phyloP scores from a whole-genome alignment of 2,888 invertebrate genomes.

The Polydrusus cervinus region DNA sequence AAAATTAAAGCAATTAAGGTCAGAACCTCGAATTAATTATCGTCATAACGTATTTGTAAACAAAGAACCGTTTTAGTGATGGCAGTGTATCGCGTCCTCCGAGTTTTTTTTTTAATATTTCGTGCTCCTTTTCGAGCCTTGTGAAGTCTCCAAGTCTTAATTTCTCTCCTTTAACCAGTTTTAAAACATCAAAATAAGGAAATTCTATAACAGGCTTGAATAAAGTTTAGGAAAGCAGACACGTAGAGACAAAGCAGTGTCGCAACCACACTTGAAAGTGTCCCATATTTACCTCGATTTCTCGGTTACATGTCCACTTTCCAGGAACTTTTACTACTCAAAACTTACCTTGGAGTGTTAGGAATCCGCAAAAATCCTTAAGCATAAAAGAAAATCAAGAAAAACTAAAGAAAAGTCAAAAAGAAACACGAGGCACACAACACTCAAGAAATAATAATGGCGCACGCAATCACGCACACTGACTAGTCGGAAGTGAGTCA shows the following conservation, averaged over 20 bases:
- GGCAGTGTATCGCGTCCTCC: conserved; percentile 21
- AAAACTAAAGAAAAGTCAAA: conserved; percentile 50
- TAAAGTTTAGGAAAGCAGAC: conserved; percentile 30
- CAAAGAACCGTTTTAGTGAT: conserved; percentile 38
- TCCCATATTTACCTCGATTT: conserved; percentile 52
- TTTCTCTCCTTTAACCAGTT: background rate
- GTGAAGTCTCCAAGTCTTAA: background rate
- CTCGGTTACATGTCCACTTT: conserved; percentile 21
- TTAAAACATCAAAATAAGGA: background rate
- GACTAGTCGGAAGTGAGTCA: conserved; percentile 50
- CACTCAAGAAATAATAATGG: conserved; percentile 50
- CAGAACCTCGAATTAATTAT: conserved; percentile 23
- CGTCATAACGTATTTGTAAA: conserved; percentile 34
- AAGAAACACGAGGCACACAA: conserved; percentile 53
- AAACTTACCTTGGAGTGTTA: conserved; percentile 46
- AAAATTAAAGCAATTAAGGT: conserved; percentile 21
- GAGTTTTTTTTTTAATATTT: background rate
- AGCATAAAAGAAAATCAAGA: conserved; percentile 43
- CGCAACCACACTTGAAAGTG: conserved; percentile 51
- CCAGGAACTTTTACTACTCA: background rate
- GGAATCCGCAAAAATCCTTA: conserved; percentile 45
- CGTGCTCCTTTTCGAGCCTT: background rate
- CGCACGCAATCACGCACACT: conserved; percentile 53
- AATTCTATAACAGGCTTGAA: conserved; percentile 6
- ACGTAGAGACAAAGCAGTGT: conserved; percentile 53